A percentile compares a stretch with the other conserved stretches of the same genome.
phyloP scores from a whole-genome alignment of 2,888 invertebrate species.

The Lamproptera curius region DNA sequence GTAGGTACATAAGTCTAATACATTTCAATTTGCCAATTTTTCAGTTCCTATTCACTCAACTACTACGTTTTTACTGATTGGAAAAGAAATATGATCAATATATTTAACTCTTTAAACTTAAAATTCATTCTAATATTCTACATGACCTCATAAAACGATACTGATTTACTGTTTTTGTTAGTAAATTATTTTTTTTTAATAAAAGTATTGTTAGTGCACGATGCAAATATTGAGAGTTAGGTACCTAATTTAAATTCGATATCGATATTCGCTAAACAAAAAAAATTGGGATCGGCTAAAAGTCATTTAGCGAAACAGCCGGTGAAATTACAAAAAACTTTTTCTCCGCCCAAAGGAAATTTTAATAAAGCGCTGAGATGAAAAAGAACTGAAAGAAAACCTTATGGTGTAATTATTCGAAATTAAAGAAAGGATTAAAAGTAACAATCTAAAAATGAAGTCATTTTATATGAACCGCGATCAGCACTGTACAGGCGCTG shows the following conservation, averaged over 20 bases:
- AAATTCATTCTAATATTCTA: no score
- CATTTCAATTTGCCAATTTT: no score
- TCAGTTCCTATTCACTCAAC: no score
- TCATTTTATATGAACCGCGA: conserved; percentile 57
- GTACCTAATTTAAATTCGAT: conserved; percentile 11
- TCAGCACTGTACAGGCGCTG: conserved; percentile 51
- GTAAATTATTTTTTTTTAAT: no score
- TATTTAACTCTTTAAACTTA: no score
- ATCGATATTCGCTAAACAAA: conserved; percentile 2
- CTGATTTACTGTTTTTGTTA: no score
- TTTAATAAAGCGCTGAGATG: conserved; percentile 33
- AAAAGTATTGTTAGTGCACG: no score
- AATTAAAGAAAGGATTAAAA: conserved; percentile 49
- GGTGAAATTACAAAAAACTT: conserved; percentile 26
- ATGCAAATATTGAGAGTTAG: no score
- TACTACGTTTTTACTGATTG: no score
- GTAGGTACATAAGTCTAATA: no score
- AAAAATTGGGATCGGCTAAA: conserved; percentile 16
- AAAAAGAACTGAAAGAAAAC: conserved; percentile 32
- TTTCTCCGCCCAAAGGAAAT: conserved; percentile 29
- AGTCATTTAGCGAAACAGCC: conserved; percentile 27
- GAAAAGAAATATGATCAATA: no score
- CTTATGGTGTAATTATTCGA: conserved; percentile 44
- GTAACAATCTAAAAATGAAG: conserved; percentile 54
- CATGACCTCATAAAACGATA: no score